Evolutionary conservation across 2,797 vertebrate genomes (phyloP).

Genomic region (Anguilla anguilla): DNA sequence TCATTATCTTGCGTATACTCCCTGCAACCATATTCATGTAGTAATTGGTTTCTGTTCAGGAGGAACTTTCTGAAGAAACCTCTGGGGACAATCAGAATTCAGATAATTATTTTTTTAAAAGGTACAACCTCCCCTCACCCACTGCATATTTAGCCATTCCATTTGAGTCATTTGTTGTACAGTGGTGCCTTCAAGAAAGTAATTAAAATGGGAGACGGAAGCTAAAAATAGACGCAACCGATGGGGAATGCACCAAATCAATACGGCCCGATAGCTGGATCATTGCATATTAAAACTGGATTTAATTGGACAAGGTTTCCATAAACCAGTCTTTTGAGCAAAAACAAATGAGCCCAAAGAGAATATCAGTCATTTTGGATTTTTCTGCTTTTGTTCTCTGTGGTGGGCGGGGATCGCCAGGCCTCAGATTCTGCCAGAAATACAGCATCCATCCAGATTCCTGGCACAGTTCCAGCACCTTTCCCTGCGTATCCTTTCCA

Average conservation of each 20-base stretch:
- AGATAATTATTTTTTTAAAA: background rate
- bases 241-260: slow-evolving; percentile 23
- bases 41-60: slow-evolving; percentile 17
- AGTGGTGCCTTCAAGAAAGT: slow-evolving; percentile 29
- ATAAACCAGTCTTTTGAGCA: background rate
- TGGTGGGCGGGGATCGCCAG: background rate
- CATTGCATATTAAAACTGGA: slow-evolving; percentile 28
- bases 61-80: background rate
- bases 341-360: slow-evolving; percentile 2
- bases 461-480: background rate
- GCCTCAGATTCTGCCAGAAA: background rate
- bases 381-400: background rate
- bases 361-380: background rate
- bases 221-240: slow-evolving; percentile 24
- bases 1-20: background rate
- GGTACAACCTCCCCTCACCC: background rate
- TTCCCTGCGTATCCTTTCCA: background rate
- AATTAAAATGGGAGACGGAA: slow-evolving; percentile 40
- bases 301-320: slow-evolving; percentile 40
- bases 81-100: background rate
- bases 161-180: slow-evolving; percentile 27
- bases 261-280: background rate
- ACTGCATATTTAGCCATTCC: background rate
- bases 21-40: background rate
- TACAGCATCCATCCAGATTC: background rate